Evolutionary conservation across 2,888 invertebrate genomes (phyloP).

Genomic region (Ceraclea dissimilis): DNA sequence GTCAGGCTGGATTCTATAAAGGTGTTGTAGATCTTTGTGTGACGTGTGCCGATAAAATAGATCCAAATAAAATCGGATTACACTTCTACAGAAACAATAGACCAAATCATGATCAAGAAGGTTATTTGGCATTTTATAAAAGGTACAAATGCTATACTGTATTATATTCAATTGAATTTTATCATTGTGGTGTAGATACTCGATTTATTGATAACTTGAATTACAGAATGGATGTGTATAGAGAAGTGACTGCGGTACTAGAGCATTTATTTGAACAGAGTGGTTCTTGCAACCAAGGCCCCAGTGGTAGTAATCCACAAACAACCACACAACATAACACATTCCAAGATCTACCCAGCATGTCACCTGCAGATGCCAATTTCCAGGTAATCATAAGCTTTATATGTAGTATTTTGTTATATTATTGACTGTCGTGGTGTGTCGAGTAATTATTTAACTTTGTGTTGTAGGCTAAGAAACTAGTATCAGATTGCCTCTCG

Average conservation of each 20-base stretch:
- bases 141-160: slow-evolving; percentile 36
- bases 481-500: slow-evolving; percentile 60
- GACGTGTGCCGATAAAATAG: slow-evolving; percentile 77
- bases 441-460: too few species aligned
- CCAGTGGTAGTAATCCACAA: slow-evolving; percentile 19
- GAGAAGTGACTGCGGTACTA: slow-evolving; percentile 72
- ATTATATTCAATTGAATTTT: too few species aligned
- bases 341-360: slow-evolving; percentile 34
- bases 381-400: slow-evolving; percentile 34
- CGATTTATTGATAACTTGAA: background rate
- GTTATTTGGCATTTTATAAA: slow-evolving; percentile 63
- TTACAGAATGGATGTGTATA: slow-evolving; percentile 79
- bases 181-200: too few species aligned
- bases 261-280: slow-evolving; percentile 60
- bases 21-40: slow-evolving; percentile 86
- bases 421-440: too few species aligned
- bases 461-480: slow-evolving; percentile 44
- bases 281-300: slow-evolving; percentile 34
- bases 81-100: slow-evolving; percentile 83
- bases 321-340: slow-evolving; percentile 19
- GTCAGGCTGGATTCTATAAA: slow-evolving; percentile 71
- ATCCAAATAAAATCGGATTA: slow-evolving; percentile 80
- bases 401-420: too few species aligned
- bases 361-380: slow-evolving; percentile 43
- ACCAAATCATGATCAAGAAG: slow-evolving; percentile 75